Percentiles rank a stretch among this genome's conserved stretches.
Evolutionary conservation across 2,113 vertebrate species (phyloP).

Genomic region (Naja naja): DNA sequence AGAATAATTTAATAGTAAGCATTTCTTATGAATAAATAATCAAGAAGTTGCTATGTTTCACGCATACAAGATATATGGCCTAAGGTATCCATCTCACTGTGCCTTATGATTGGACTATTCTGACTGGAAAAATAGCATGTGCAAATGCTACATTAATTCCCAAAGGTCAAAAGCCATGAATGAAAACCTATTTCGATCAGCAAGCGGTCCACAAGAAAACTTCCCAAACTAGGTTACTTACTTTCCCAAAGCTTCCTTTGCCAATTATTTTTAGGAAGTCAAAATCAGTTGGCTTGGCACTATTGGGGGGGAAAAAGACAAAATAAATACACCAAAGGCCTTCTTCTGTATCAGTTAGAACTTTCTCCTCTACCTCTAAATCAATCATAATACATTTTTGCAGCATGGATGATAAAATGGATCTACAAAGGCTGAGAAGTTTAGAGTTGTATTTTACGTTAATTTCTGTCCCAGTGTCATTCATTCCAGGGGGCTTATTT

Average conservation of each 20-base stretch:
- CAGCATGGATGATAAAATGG: not conserved
- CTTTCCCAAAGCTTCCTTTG: slow-evolving; percentile 81
- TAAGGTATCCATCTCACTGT: not conserved
- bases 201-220: not conserved
- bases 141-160: not conserved
- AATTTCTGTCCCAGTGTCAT: not conserved
- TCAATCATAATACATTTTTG: not conserved
- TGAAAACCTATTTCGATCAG: not conserved
- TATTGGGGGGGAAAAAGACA: slow-evolving; percentile 48
- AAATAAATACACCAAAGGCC: slow-evolving; percentile 24
- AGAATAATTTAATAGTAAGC: not conserved
- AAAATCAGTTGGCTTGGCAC: slow-evolving; percentile 80
- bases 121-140: not conserved
- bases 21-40: not conserved
- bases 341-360: not conserved
- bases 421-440: not conserved
- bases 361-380: not conserved
- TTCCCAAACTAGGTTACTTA: slow-evolving; percentile 55
- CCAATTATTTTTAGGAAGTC: slow-evolving; percentile 82
- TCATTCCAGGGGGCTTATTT: not conserved
- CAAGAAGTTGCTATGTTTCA: not conserved
- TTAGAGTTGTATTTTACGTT: not conserved
- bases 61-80: not conserved
- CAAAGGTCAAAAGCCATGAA: not conserved
- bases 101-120: not conserved